Percentiles rank a stretch among this genome's conserved stretches.
Conservation (phyloP, 35 echinoderm and acorn worm genomes). For the Heliocidaris erythrogramma region DNA sequence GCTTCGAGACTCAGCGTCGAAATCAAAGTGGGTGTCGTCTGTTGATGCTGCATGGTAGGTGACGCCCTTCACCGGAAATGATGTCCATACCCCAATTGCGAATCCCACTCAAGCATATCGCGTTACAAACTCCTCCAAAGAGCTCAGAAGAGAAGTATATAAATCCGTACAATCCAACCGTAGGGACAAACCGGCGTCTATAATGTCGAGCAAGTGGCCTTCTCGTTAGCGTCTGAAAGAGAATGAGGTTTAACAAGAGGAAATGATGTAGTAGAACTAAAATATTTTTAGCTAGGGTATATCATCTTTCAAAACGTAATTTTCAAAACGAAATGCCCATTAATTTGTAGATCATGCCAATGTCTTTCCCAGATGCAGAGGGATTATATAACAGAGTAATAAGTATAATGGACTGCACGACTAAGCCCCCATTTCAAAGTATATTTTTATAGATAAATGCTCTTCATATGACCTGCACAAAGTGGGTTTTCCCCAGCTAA, state of each 20-base stretch:
- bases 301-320: neutral
- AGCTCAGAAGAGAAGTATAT: neutral
- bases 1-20: neutral
- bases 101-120: neutral
- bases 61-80: neutral
- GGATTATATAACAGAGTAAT: neutral
- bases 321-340: neutral
- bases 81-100: neutral
- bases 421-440: too few relatives aligned
- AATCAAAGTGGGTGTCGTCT: neutral
- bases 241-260: neutral
- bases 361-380: neutral
- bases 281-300: neutral
- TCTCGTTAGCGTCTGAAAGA: neutral
- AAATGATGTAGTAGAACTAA: neutral
- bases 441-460: too few relatives aligned
- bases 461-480: too few relatives aligned
- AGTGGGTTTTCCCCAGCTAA: too few relatives aligned
- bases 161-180: slow-evolving; percentile 1
- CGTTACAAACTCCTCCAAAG: neutral
- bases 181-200: neutral
- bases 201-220: neutral
- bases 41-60: neutral
- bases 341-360: neutral
- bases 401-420: neutral